Evolutionary conservation across 1,140 invertebrate species (phyloP).

Genomic region (Drosophila malerkotliana): DNA sequence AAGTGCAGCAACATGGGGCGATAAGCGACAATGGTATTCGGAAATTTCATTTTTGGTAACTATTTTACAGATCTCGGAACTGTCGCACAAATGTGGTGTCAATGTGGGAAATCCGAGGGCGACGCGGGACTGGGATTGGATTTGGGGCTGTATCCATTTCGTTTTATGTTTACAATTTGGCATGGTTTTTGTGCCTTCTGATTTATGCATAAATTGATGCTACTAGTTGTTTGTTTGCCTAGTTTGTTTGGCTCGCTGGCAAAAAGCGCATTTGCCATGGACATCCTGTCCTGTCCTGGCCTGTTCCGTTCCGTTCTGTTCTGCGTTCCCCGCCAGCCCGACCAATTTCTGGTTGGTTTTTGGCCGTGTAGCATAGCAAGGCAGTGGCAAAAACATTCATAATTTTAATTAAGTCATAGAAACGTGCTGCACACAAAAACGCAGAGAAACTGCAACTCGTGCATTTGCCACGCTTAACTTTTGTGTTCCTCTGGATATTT

Average conservation of each 20-base stretch:
- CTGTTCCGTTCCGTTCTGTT: slow-evolving; percentile 9
- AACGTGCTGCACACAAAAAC: slow-evolving; percentile 48
- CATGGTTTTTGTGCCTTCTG: slow-evolving; percentile 64
- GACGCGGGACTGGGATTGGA: background rate
- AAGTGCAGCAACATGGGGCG: slow-evolving; percentile 8
- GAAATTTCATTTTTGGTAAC: slow-evolving; percentile 65
- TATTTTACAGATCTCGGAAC: slow-evolving; percentile 17
- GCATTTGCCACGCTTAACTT: slow-evolving; percentile 54
- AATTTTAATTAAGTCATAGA: slow-evolving; percentile 76
- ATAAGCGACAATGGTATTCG: slow-evolving; percentile 54
- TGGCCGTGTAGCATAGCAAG: slow-evolving; percentile 30
- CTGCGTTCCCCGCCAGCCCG: background rate
- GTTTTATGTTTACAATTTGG: slow-evolving; percentile 65
- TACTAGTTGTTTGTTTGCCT: slow-evolving; percentile 54
- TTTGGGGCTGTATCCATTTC: slow-evolving; percentile 34
- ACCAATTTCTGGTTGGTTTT: slow-evolving; percentile 16
- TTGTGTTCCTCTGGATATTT: slow-evolving; percentile 35
- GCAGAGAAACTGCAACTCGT: slow-evolving; percentile 14
- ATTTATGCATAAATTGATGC: slow-evolving; percentile 73
- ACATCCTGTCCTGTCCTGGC: slow-evolving; percentile 31
- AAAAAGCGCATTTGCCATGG: slow-evolving; percentile 67
- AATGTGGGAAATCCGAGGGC: slow-evolving; percentile 20
- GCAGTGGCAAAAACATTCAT: slow-evolving; percentile 62
- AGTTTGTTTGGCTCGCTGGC: slow-evolving; percentile 44
- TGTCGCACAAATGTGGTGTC: slow-evolving; percentile 35